Percentiles rank a stretch among this genome's conserved stretches.
Evolutionary conservation across 1,140 invertebrate species (phyloP).

Genomic region (Cataglyphis hispanica): DNA sequence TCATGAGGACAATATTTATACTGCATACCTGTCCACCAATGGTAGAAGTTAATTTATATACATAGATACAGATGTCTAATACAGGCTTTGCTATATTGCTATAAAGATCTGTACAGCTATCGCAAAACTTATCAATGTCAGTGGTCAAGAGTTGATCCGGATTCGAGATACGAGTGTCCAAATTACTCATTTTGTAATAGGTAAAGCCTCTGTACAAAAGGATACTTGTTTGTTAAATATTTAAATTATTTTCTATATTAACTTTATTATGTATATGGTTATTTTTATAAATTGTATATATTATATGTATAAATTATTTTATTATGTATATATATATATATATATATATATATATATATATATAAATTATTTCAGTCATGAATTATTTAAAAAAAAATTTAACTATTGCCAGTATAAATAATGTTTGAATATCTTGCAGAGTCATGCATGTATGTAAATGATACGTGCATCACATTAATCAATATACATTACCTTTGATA

Average conservation of each 20-base stretch:
- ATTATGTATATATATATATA: too few species aligned
- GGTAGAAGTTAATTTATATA: slow-evolving; percentile 94
- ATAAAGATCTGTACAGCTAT: slow-evolving; percentile 97
- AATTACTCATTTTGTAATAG: slow-evolving; percentile 98
- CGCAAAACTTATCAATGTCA: slow-evolving; percentile 99
- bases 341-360: too few species aligned
- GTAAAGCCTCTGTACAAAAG: slow-evolving; percentile 93
- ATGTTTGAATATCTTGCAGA: not conserved
- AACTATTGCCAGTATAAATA: not conserved
- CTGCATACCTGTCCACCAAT: slow-evolving; percentile 91
- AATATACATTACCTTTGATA: not conserved
- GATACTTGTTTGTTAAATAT: slow-evolving; percentile 50
- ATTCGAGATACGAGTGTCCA: slow-evolving; percentile 98
- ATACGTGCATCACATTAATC: not conserved
- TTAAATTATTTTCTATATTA: slow-evolving; percentile 18
- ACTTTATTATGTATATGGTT: too few species aligned
- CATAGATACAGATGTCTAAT: slow-evolving; percentile 97
- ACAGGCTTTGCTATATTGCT: slow-evolving; percentile 99
- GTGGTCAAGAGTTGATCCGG: slow-evolving; percentile 98
- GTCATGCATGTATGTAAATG: not conserved
- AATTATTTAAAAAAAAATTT: slow-evolving; percentile 32
- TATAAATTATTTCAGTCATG: slow-evolving; percentile 16
- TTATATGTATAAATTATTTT: not conserved
- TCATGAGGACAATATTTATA: not conserved
- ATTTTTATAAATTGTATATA: too few species aligned